Base-by-base conservation (phyloP, 2,797 vertebrate genomes). In the Lagorchestes hirsutus region DNA sequence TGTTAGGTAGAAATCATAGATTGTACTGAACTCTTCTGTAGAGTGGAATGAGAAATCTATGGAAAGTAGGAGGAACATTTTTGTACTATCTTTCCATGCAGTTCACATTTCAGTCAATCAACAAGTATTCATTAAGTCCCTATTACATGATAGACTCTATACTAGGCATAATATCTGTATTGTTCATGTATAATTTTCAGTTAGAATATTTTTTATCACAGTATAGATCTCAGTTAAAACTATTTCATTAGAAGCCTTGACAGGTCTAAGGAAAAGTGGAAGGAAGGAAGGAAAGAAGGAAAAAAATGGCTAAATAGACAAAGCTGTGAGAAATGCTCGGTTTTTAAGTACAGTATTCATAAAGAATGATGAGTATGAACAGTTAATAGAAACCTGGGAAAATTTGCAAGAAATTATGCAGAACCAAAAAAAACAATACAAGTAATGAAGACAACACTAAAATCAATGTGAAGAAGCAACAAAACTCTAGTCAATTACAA, bases 11-110 rank as follows among this genome's bases (percentile, higher is more conserved):
- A 82, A 52, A 90, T 55, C 13, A 46, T 87, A 67, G 5, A 27
- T 96, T 92, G 31, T 57, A 1, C 93, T 91, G 90, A 8, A 28
- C 67, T 95, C 57, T 94, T 93, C 27, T 90, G 92, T 93, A 52
- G 54, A 94, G 55, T 82, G 28, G 74, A 91, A 58, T 90, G 92
- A 90, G 90, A 57, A n/a, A 92, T 29, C n/a, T 90, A 57, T 3
- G 2, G 8, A 87, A 87, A 87, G 74, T 87, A 87, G 40, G 24
- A 27, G 3, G 6, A 95, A 54, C 55, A 40, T 40, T 62, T 55
- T 46, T 93, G 0, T 54, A 1, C 28, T 91, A 50, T 55, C 56
- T 90, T 13, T 55, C 50, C 58, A 24, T 74, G 74, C 74, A 87
- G 50, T 87, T 87, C 50, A 46, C 9, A 50, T 46, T 22, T 87